Base-by-base conservation (phyloP, 2,113 vertebrate species). In the Daphoenositta chrysoptera region DNA sequence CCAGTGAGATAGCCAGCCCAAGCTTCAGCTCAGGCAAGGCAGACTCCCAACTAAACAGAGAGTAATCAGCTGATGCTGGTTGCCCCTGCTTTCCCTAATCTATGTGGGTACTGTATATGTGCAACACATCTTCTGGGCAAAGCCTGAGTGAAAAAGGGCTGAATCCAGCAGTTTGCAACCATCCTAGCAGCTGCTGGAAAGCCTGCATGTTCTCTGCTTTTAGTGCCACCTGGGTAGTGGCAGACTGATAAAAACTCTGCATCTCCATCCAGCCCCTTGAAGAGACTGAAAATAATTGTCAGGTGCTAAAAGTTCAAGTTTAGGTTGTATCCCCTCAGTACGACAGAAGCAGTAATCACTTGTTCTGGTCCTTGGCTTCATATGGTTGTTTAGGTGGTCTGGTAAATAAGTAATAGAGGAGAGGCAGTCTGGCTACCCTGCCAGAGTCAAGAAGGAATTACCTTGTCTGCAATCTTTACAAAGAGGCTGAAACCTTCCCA, bases 401-500 rank as follows among this genome's bases (percentile, higher is more conserved):
- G 22, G 48, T 70, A 71, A 68, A 24, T n/a, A 73, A 90, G 27
- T 39, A 39, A 76, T 58, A 60, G 42, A 69, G 58, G 11, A 27
- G 39, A 4, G 17, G 17, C 30, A 77, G 20, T 57, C 75, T 72
- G 70, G 44, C 37, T 69, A 39, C 35, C 24, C 23, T 68, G 39
- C 24, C 21, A 18, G 40, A 26, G 19, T 9, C 1, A 33, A 53
- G n/a, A 16, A 7, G 47, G 37, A 40, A 13, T 72, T 95, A 99
- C 99, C 99, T 99, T 99, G 98, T 99, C 99, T 12, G 98, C 94
- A 24, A 98, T 99, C 98, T 99, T 99, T 90, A 99, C 98, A 94
- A 99, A 99, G 93, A 99, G 98, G 95, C 98, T 99, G 97, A 99
- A 99, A 53, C 99, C 99, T 33, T 99, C 99, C 68, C 98, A 98